phyloP scores from a whole-genome alignment of 2,113 vertebrate species.

The Salvelinus alpinus region DNA sequence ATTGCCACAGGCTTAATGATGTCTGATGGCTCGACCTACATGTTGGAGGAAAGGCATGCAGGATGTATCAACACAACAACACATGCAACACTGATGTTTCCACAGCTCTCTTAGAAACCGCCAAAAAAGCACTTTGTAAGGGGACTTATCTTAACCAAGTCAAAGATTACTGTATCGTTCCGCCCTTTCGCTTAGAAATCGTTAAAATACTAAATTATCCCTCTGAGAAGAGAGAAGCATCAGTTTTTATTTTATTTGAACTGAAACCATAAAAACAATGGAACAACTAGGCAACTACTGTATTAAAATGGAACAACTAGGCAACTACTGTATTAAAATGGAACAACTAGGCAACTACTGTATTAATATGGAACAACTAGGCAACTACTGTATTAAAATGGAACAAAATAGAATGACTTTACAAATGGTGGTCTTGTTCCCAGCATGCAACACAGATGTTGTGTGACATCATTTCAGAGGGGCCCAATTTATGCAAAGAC shows the following conservation, averaged over 20 bases:
- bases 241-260: slow-evolving; percentile 29
- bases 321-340: too few relatives aligned
- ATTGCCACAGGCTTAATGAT: slow-evolving; percentile 92
- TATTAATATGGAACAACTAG: too few relatives aligned
- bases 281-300: not conserved
- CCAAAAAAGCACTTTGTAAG: too few relatives aligned
- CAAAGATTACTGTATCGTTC: too few relatives aligned
- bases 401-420: too few relatives aligned
- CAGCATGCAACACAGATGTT: slow-evolving; percentile 45
- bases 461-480: slow-evolving; percentile 51
- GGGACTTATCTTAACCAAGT: too few relatives aligned
- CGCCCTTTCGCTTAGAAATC: not conserved
- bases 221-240: slow-evolving; percentile 21
- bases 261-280: slow-evolving; percentile 14
- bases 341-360: too few relatives aligned
- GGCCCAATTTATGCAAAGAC: slow-evolving; percentile 8
- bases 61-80: slow-evolving; percentile 73
- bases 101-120: not conserved
- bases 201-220: not conserved
- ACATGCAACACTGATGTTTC: slow-evolving; percentile 67
- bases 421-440: not conserved
- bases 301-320: too few relatives aligned
- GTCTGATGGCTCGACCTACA: slow-evolving; percentile 84
- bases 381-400: too few relatives aligned
- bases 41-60: slow-evolving; percentile 76